A percentile compares a stretch with the other conserved stretches of the same genome.
Conservation (phyloP, 2,888 invertebrate genomes). For the Gymnosoma rotundatum region DNA sequence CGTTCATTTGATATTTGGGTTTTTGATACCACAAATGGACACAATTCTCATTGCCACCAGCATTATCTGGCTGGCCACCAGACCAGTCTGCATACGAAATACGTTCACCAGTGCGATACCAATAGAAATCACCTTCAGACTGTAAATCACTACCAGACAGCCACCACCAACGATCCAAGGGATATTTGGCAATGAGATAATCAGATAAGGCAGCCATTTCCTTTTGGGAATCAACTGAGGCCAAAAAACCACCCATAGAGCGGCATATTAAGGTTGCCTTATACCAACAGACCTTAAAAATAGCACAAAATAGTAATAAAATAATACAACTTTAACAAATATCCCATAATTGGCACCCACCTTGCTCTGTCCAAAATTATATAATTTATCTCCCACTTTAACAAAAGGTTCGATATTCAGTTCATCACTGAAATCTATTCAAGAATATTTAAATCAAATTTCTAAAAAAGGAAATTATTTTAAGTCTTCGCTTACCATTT, state of each 20-base stretch:
- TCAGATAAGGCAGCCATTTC: constrained; percentile 74
- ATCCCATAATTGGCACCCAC: background rate
- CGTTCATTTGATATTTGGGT: constrained; percentile 75
- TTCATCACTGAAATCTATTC: constrained; percentile 20
- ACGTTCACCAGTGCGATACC: constrained; percentile 75
- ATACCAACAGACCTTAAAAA: constrained; percentile 75
- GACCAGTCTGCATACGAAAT: constrained; percentile 76
- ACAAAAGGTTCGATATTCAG: constrained; percentile 44
- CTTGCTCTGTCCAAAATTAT: constrained; percentile 59
- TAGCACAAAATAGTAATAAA: background rate
- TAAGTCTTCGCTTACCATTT: constrained; percentile 30
- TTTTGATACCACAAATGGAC: constrained; percentile 74
- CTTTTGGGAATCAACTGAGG: constrained; percentile 74
- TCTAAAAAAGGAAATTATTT: no score
- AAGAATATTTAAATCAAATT: background rate
- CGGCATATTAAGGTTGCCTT: constrained; percentile 76
- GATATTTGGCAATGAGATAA: constrained; percentile 73
- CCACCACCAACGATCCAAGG: constrained; percentile 75
- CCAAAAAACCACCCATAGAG: constrained; percentile 75
- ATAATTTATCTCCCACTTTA: constrained; percentile 53
- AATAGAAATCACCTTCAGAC: constrained; percentile 75
- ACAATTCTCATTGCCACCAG: constrained; percentile 75
- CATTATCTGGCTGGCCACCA: constrained; percentile 75
- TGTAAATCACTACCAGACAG: constrained; percentile 76
- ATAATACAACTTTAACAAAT: background rate